A percentile compares a stretch with the other conserved stretches of the same genome.
phyloP scores from a whole-genome alignment of 2,113 vertebrate species.

The Serinus canaria region DNA sequence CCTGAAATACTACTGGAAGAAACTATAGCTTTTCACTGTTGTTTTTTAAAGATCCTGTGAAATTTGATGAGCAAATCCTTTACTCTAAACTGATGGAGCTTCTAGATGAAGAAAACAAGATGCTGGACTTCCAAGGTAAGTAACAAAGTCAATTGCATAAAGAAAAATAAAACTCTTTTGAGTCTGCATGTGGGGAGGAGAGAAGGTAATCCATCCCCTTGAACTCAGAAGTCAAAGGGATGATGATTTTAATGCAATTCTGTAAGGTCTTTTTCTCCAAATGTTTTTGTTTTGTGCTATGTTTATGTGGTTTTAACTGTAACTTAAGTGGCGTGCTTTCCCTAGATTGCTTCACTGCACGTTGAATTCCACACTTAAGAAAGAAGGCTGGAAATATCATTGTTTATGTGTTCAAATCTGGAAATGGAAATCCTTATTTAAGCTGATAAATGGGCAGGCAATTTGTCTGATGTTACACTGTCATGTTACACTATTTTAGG shows the following conservation, averaged over 20 bases:
- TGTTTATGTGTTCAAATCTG: neutral
- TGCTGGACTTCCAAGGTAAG: slow-evolving; percentile 78
- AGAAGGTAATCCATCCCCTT: neutral
- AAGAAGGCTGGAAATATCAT: neutral
- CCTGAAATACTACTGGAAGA: neutral
- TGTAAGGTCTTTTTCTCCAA: neutral
- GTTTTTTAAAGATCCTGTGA: slow-evolving; percentile 66
- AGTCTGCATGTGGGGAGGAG: neutral
- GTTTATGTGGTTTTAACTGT: neutral
- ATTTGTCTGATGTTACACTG: neutral
- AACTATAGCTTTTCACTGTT: neutral
- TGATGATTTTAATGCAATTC: neutral
- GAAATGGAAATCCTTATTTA: neutral
- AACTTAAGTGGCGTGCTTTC: neutral
- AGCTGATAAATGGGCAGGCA: neutral
- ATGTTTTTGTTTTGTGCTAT: slow-evolving; percentile 15
- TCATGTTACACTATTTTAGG: neutral
- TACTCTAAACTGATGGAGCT: slow-evolving; percentile 72
- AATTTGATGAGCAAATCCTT: slow-evolving; percentile 70
- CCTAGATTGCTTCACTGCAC: neutral
- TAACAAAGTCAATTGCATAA: neutral
- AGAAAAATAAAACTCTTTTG: neutral
- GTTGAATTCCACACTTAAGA: neutral
- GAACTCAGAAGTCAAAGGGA: neutral
- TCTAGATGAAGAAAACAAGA: slow-evolving; percentile 73